Base-by-base conservation (phyloP, 2,113 vertebrate species). In the Toxotes jaculatrix region DNA sequence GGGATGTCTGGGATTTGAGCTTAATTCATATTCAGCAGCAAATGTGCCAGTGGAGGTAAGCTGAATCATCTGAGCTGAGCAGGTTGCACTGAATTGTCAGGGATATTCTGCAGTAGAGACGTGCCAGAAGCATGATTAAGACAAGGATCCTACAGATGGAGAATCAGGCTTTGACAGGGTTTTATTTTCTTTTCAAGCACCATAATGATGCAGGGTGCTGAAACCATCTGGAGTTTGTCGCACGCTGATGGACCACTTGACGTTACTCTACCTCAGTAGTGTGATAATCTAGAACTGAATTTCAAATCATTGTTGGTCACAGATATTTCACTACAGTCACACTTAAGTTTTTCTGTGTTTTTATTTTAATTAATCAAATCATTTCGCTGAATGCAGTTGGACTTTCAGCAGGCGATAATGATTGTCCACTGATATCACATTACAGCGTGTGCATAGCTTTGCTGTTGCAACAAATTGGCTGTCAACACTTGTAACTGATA, bases 21-120 rank as follows among this genome's bases (percentile, higher is more conserved):
- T 76, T 69, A 63, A 86, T 89, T 92, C 31, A 75, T 78, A 85
- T 85, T 86, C 53, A 55, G n/a, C 62, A 56, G 64, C 74, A 60
- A 71, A 79, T 57, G 74, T 79, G 73, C 65, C 43, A 70, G 23
- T 73, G 32, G 60, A 81, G 55, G 74, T 87, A 74, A 63, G 55
- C 63, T 84, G 78, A 81, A 60, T 87, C 84, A 78, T 85, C 53
- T 61, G 49, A 89, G 59, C 61, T n/a, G 64, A 84, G 61, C 70
- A 86, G 85, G 83, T 81, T 88, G 80, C 47, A 43, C 13, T 78
- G 40, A 75, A 88, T 69, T 76, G 79, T 79, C 55, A 74, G 70
- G 32, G 83, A 85, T 81, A 86, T 71, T 81, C n/a, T 74, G 74
- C 27, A 68, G 68, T 21, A 17, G 51, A 79, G 32, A 84, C 38